phyloP scores from a whole-genome alignment of 64 coral and sea anemone genomes.

The Orbicella faveolata region DNA sequence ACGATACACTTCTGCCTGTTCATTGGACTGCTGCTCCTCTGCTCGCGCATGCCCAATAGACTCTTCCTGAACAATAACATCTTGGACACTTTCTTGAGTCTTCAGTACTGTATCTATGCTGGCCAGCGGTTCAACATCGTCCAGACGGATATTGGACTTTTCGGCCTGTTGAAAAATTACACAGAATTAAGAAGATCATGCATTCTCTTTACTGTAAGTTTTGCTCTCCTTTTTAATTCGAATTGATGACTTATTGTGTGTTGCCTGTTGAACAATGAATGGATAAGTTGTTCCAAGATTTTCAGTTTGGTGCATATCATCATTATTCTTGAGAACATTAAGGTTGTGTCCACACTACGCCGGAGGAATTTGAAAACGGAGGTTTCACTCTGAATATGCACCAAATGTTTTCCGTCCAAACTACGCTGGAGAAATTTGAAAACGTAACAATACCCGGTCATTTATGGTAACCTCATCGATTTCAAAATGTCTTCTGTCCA shows the following conservation, averaged over 20 bases:
- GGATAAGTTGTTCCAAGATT: no score
- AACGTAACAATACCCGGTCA: no score
- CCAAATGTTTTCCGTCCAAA: no score
- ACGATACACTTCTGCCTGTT: constrained; percentile 44
- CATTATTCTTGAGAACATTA: not conserved
- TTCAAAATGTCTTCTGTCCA: no score
- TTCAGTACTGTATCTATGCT: constrained; percentile 56
- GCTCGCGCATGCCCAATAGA: constrained; percentile 78
- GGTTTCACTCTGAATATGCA: no score
- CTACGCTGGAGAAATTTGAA: no score
- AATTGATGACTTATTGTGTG: no score
- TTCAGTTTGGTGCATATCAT: no score
- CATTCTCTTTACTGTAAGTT: not conserved
- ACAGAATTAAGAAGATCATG: not conserved
- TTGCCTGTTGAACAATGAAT: no score
- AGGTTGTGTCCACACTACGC: no score
- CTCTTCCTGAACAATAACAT: constrained; percentile 83
- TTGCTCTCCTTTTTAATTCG: not conserved
- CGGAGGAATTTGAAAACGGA: no score
- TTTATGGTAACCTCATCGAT: no score
- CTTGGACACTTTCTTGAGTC: constrained; percentile 73
- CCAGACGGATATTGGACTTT: constrained; percentile 78
- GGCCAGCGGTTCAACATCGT: constrained; percentile 69
- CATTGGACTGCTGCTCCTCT: constrained; percentile 68
- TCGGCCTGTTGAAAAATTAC: constrained; percentile 66